Conservation (phyloP, 2,797 vertebrate genomes). For the Danio tinwini region DNA sequence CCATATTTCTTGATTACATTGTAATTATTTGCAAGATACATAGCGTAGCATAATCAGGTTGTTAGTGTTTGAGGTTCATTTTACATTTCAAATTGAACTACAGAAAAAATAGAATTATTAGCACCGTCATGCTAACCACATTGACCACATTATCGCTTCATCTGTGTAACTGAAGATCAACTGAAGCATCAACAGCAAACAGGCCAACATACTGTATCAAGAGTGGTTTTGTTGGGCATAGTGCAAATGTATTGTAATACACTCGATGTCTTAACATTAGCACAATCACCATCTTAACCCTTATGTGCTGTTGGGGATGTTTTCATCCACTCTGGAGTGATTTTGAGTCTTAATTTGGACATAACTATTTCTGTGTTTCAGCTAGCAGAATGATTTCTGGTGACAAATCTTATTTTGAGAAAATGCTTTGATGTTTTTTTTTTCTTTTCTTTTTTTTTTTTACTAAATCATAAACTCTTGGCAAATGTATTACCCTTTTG, state of each 20-base stretch:
- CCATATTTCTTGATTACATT: slow-evolving; percentile 4
- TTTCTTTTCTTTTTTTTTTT: no score
- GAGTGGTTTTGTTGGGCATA: background rate
- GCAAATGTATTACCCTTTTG: no score
- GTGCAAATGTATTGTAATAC: slow-evolving; percentile 1
- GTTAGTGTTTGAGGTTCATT: background rate
- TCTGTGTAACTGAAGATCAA: slow-evolving; percentile 6
- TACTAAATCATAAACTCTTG: no score
- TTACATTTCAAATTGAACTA: background rate
- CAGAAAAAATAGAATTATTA: background rate
- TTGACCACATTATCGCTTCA: slow-evolving; percentile 4
- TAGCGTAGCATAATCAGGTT: background rate
- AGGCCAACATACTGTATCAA: slow-evolving; percentile 9
- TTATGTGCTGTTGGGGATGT: no score
- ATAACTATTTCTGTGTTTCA: no score
- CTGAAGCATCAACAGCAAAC: slow-evolving; percentile 5
- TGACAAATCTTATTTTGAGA: no score
- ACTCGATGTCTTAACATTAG: background rate
- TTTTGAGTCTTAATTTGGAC: no score
- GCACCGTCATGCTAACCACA: background rate
- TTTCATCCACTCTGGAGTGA: no score
- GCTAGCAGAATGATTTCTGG: no score
- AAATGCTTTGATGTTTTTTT: no score
- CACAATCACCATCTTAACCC: background rate
- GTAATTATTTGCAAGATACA: background rate